phyloP scores from a whole-genome alignment of 64 coral and sea anemone species.

The Trachythela sp. region DNA sequence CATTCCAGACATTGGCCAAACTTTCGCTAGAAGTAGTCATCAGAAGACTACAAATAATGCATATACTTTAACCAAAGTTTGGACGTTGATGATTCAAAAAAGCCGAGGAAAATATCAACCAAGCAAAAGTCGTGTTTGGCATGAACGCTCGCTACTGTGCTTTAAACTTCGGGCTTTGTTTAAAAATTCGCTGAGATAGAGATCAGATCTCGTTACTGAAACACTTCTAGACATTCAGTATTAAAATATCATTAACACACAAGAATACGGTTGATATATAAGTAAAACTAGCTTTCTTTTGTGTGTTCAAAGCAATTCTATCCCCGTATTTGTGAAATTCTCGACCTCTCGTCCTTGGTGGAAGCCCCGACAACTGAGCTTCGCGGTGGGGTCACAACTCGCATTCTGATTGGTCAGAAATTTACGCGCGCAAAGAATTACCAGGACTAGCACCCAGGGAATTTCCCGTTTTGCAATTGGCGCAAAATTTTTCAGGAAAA shows the following conservation, averaged over 20 bases:
- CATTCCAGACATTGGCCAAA: background rate
- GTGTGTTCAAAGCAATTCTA: background rate
- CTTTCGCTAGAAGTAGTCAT: slow-evolving; percentile 18
- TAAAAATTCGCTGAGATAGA: background rate
- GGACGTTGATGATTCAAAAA: background rate
- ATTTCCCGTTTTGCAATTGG: slow-evolving; percentile 23
- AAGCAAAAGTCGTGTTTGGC: slow-evolving; percentile 2
- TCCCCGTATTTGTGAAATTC: background rate
- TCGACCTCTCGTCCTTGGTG: slow-evolving; percentile 13
- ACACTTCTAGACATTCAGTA: background rate
- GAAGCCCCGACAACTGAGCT: slow-evolving; percentile 99
- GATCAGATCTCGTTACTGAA: background rate
- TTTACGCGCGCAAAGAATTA: slow-evolving; percentile 21
- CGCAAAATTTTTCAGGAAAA: background rate
- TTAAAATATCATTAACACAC: background rate
- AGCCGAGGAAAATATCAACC: background rate
- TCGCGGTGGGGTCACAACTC: slow-evolving; percentile 96
- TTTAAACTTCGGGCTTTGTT: background rate
- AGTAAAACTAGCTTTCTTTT: background rate
- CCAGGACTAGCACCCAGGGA: slow-evolving; percentile 58
- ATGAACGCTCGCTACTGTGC: background rate
- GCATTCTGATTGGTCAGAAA: slow-evolving; percentile 69
- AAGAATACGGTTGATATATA: background rate
- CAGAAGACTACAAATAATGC: slow-evolving; percentile 15
- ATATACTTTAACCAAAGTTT: background rate